These are phyloP conservation scores for Eilema sororculum DNA, from an alignment of 2,888 invertebrate genomes.

Conservation along the genomic window DNA sequence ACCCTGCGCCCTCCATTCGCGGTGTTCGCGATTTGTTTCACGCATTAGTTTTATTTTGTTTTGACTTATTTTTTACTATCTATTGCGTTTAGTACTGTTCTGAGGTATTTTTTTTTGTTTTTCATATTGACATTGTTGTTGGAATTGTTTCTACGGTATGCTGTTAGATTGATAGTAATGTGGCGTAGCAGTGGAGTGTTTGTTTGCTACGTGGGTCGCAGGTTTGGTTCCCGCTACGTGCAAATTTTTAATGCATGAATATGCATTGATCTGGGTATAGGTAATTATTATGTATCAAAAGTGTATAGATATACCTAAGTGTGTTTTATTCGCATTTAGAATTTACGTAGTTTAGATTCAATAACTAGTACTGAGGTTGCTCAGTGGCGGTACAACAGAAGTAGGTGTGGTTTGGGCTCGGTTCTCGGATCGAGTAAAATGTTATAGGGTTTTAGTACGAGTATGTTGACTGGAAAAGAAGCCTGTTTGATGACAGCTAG, in stretches of 20 bases:
- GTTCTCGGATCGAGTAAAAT: neutral
- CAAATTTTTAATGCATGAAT: neutral
- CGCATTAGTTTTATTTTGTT: constrained; percentile 85
- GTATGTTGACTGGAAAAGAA: too few relatives aligned
- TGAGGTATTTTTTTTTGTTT: constrained; percentile 27
- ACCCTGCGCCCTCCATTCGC: constrained; percentile 56
- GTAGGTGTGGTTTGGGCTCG: neutral
- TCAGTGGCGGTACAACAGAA: neutral
- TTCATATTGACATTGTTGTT: neutral
- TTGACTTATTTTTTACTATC: constrained; percentile 72
- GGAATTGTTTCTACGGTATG: neutral
- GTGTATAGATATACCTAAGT: neutral
- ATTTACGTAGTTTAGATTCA: neutral
- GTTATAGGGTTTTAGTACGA: neutral
- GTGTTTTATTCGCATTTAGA: neutral
- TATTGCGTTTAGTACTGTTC: constrained; percentile 31
- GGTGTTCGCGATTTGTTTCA: constrained; percentile 73
- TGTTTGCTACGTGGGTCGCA: neutral
- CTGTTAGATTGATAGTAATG: neutral
- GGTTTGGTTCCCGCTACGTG: neutral
- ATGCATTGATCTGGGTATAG: neutral
- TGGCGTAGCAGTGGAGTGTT: neutral
- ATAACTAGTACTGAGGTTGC: neutral
- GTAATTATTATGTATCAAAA: neutral
- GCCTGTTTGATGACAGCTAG: too few relatives aligned